A percentile compares a stretch with the other conserved stretches of the same genome.
Conservation (phyloP, 2,888 invertebrate genomes). For the Eubasilissa splendida region DNA sequence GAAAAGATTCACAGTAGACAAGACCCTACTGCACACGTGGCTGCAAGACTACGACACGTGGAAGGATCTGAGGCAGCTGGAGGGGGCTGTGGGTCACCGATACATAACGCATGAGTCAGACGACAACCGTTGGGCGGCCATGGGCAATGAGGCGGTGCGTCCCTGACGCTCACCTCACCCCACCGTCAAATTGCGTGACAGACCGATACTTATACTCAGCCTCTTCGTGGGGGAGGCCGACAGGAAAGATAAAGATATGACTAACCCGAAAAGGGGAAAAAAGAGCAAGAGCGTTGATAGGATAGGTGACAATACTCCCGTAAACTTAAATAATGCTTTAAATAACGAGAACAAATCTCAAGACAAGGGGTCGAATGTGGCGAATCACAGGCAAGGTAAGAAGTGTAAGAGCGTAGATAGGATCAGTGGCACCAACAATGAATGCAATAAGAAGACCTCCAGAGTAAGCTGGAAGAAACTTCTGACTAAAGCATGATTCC, state of each 20-base stretch:
- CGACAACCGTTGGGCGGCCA: slow-evolving; percentile 86
- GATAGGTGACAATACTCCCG: slow-evolving; percentile 50
- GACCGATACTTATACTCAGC: slow-evolving; percentile 48
- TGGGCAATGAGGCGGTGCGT: slow-evolving; percentile 61
- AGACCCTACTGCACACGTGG: slow-evolving; percentile 95
- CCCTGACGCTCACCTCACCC: slow-evolving; percentile 60
- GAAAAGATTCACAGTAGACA: slow-evolving; percentile 96
- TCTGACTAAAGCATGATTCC: slow-evolving; percentile 51
- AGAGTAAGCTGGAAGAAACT: slow-evolving; percentile 55
- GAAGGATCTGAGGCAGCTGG: slow-evolving; percentile 92
- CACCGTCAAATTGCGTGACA: slow-evolving; percentile 25
- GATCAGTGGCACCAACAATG: slow-evolving; percentile 20
- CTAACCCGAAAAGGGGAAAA: slow-evolving; percentile 40
- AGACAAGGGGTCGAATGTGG: not conserved
- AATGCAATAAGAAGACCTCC: slow-evolving; percentile 33
- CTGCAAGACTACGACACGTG: slow-evolving; percentile 97
- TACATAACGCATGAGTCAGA: slow-evolving; percentile 95
- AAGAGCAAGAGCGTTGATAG: slow-evolving; percentile 55
- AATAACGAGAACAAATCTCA: slow-evolving; percentile 17
- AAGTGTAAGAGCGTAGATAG: slow-evolving; percentile 56
- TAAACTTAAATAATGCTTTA: slow-evolving; percentile 22
- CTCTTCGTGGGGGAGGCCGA: slow-evolving; percentile 47
- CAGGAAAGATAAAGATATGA: slow-evolving; percentile 26
- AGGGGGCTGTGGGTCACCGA: slow-evolving; percentile 69
- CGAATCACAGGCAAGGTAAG: slow-evolving; percentile 43